Conservation (phyloP, 1,140 invertebrate species). For the Goniozus legneri region DNA sequence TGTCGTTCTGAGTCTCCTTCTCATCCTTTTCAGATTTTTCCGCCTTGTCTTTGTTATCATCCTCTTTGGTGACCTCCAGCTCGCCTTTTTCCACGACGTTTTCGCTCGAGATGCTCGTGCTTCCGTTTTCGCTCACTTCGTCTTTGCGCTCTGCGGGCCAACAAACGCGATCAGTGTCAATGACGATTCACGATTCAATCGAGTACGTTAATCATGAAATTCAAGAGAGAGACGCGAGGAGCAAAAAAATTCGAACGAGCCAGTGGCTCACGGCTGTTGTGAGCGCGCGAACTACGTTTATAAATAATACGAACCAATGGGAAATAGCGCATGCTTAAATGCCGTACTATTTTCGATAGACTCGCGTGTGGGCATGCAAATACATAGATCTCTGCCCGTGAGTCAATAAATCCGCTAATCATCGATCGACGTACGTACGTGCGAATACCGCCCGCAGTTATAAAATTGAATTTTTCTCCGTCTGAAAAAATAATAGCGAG, state of each 20-base stretch:
- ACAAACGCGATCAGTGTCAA: no score
- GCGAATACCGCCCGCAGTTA: no score
- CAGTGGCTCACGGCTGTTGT: background rate
- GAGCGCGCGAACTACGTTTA: background rate
- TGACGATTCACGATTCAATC: no score
- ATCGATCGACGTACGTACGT: no score
- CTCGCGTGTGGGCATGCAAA: no score
- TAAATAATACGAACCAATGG: background rate
- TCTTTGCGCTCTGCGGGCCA: slow-evolving; percentile 43
- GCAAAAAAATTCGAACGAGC: background rate
- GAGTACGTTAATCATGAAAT: slow-evolving; percentile 4
- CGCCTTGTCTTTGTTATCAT: slow-evolving; percentile 38
- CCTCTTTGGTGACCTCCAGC: slow-evolving; percentile 55
- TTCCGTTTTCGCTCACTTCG: slow-evolving; percentile 31
- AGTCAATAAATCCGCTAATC: no score
- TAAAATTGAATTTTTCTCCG: no score
- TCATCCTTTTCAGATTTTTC: slow-evolving; percentile 40
- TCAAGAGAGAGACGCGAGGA: background rate
- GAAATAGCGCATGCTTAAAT: no score
- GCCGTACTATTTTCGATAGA: no score
- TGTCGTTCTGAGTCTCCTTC: slow-evolving; percentile 36
- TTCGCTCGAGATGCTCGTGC: slow-evolving; percentile 32
- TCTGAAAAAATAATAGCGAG: no score
- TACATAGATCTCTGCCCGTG: no score
- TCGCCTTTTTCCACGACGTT: slow-evolving; percentile 55